Conservation (phyloP, 64 coral and sea anemone genomes). For the Acropora tenuis region DNA sequence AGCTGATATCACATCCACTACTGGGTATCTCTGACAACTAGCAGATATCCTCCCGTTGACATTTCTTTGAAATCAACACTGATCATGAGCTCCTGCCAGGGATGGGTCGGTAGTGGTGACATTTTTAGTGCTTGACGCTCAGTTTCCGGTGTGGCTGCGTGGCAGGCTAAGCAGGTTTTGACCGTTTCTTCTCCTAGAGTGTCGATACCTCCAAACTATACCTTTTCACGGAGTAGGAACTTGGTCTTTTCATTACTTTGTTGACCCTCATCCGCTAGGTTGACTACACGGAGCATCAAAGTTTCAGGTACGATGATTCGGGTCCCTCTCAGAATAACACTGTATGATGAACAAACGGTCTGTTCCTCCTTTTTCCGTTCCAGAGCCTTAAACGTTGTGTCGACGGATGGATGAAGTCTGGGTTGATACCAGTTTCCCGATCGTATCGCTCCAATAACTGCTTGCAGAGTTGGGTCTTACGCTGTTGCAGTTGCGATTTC, state of each 20-base stretch:
- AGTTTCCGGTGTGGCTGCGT: slow-evolving; percentile 45
- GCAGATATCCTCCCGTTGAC: slow-evolving; percentile 45
- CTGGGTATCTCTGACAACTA: slow-evolving; percentile 55
- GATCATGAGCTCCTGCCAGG: slow-evolving; percentile 49
- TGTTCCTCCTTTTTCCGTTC: neutral
- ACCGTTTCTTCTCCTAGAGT: slow-evolving; percentile 34
- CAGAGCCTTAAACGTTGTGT: slow-evolving; percentile 5
- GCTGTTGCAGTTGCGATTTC: slow-evolving; percentile 55
- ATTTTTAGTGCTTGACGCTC: slow-evolving; percentile 53
- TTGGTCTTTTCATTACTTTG: slow-evolving; percentile 40
- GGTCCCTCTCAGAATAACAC: slow-evolving; percentile 18
- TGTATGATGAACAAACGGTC: neutral
- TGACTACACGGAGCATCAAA: neutral
- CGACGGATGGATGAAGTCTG: slow-evolving; percentile 4
- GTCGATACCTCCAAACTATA: slow-evolving; percentile 60
- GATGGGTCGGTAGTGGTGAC: slow-evolving; percentile 46
- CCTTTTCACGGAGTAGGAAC: slow-evolving; percentile 35
- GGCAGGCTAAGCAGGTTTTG: slow-evolving; percentile 68
- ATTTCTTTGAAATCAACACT: slow-evolving; percentile 69
- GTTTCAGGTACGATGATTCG: slow-evolving; percentile 36
- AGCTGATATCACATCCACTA: slow-evolving; percentile 36
- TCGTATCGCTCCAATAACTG: slow-evolving; percentile 32
- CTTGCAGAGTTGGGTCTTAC: slow-evolving; percentile 53
- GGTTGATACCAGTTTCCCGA: slow-evolving; percentile 46
- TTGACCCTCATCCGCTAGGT: slow-evolving; percentile 42